Conservation (phyloP, 2,888 invertebrate species). For the Tuberolachnus salignus region DNA sequence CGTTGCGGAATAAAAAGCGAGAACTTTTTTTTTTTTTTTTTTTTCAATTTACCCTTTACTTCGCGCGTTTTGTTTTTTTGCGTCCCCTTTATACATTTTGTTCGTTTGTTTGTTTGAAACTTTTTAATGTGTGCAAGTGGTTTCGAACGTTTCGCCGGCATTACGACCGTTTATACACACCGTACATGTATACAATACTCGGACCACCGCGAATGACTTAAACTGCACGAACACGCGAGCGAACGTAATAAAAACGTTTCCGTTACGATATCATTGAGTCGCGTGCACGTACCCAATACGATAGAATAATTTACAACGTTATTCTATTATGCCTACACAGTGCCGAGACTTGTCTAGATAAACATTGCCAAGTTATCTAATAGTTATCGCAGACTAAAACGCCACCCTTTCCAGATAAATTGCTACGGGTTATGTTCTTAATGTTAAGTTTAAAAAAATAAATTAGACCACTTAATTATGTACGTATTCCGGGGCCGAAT, state of each 20-base stretch:
- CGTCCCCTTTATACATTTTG: neutral
- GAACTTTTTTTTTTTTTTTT: neutral
- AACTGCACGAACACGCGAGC: neutral
- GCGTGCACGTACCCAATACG: too few species aligned
- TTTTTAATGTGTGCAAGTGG: conserved; percentile 29
- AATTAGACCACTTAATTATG: too few species aligned
- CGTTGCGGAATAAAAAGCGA: conserved; percentile 16
- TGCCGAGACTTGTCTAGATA: too few species aligned
- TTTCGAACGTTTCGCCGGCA: conserved; percentile 25
- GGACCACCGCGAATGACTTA: neutral
- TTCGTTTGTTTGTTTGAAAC: conserved; percentile 16
- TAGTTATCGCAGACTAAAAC: too few species aligned
- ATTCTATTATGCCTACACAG: too few species aligned
- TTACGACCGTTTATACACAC: neutral
- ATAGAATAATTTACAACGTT: too few species aligned
- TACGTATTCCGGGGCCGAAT: too few species aligned
- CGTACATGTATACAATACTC: neutral
- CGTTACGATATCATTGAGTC: conserved; percentile 6
- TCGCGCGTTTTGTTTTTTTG: neutral
- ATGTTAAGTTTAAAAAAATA: too few species aligned
- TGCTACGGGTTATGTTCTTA: too few species aligned
- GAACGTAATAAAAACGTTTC: conserved; percentile 4
- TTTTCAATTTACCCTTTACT: conserved; percentile 1
- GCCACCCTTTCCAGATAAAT: too few species aligned
- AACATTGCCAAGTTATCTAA: too few species aligned